A percentile compares a stretch with the other conserved stretches of the same genome.
phyloP scores from a whole-genome alignment of 2,113 vertebrate species.

The Struthidea cinerea region DNA sequence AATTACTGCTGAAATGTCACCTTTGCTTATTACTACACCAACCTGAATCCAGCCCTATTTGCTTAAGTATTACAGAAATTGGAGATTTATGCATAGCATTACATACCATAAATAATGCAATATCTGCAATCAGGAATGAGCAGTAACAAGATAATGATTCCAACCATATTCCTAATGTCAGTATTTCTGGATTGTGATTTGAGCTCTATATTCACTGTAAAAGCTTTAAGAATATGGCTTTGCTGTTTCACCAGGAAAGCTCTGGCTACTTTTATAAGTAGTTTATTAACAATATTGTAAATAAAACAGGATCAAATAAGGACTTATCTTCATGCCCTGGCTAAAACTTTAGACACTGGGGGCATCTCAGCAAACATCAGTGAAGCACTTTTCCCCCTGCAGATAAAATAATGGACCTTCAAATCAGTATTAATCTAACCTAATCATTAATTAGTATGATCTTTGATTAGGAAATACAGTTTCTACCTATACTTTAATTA shows the following conservation, averaged over 20 bases:
- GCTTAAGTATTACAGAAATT: conserved; percentile 17
- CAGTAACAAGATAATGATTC: neutral
- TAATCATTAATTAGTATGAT: neutral
- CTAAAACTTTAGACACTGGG: neutral
- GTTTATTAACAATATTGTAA: neutral
- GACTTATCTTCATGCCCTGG: neutral
- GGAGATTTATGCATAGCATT: neutral
- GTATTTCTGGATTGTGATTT: neutral
- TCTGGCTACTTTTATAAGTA: neutral
- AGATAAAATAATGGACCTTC: conserved; percentile 3
- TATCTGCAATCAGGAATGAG: conserved; percentile 22
- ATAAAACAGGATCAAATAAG: neutral
- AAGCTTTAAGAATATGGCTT: neutral
- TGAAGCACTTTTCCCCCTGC: neutral
- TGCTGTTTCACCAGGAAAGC: neutral
- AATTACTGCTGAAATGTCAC: conserved; percentile 43
- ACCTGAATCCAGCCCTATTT: conserved; percentile 21
- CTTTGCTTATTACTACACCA: conserved; percentile 36
- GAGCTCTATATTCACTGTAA: neutral
- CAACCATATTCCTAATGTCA: neutral
- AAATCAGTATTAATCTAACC: neutral
- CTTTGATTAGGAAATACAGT: neutral
- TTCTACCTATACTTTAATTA: neutral
- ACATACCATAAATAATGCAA: conserved; percentile 48
- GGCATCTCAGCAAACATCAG: neutral